Percentiles rank a stretch among this genome's conserved stretches.
Conservation (phyloP, 1,140 invertebrate genomes). For the Hypothenemus hampei region DNA sequence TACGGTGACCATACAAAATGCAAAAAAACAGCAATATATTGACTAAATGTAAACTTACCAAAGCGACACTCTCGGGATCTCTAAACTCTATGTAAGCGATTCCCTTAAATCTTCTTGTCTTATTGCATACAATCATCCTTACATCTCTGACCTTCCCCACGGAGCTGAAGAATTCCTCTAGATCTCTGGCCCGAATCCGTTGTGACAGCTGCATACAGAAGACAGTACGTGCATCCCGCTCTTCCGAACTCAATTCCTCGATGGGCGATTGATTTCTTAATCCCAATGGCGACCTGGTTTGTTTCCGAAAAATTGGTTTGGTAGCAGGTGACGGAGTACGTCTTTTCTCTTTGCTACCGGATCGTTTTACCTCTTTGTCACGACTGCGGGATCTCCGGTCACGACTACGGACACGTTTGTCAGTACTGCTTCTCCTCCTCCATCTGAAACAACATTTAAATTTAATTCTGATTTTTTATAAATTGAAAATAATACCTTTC, state of each 20-base stretch:
- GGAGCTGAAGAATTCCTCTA: conserved; percentile 99
- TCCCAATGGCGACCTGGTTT: conserved; percentile 33
- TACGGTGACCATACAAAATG: not conserved
- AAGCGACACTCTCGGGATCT: conserved; percentile 93
- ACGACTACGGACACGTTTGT: conserved; percentile 1
- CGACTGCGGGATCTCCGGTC: conserved; percentile 8
- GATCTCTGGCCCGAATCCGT: conserved; percentile 87
- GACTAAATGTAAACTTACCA: conserved; percentile 58
- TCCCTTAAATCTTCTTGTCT: conserved; percentile 97
- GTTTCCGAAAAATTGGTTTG: conserved; percentile 34
- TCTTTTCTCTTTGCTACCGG: not conserved
- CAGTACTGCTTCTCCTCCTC: not conserved
- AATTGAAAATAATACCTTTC: conserved; percentile 26
- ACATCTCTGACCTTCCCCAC: conserved; percentile 99
- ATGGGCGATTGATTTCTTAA: conserved; percentile 43
- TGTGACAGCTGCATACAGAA: conserved; percentile 98
- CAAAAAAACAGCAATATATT: not conserved
- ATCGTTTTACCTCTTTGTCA: not conserved
- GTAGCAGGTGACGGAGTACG: conserved; percentile 33
- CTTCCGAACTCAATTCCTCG: conserved; percentile 90
- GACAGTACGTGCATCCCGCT: conserved; percentile 95
- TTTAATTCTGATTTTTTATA: not conserved
- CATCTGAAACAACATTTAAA: not conserved
- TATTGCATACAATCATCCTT: conserved; percentile 97
- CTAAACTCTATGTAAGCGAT: conserved; percentile 99